Conservation (phyloP, 2,888 invertebrate species). For the Ommatoiulus sabulosus region DNA sequence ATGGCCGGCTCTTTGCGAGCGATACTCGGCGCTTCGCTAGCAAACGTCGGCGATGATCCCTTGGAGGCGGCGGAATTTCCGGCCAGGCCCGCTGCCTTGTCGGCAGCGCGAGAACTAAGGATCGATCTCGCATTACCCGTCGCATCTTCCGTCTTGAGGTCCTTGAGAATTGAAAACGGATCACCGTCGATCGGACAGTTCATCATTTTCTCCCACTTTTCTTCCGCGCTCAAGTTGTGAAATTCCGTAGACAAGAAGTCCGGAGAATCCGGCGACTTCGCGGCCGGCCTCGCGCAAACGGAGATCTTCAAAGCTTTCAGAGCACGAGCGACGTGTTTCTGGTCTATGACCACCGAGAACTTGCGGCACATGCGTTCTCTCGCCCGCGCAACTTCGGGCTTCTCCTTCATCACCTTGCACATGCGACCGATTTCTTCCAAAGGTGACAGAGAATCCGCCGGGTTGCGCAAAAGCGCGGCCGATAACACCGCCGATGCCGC, state of each 20-base stretch:
- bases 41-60: neutral
- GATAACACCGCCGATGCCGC: neutral
- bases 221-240: constrained; percentile 3
- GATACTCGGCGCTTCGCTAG: neutral
- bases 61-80: neutral
- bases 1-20: neutral
- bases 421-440: neutral
- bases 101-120: neutral
- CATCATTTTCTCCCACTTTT: constrained; percentile 26
- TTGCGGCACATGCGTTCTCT: neutral
- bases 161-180: neutral
- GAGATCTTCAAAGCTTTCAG: neutral
- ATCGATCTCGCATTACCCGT: neutral
- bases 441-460: neutral
- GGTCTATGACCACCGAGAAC: constrained; percentile 12
- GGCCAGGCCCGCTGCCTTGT: neutral
- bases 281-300: neutral
- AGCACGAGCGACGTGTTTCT: neutral
- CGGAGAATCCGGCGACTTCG: neutral
- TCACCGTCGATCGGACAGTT: neutral
- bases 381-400: no score
- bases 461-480: neutral
- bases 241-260: neutral
- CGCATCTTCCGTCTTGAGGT: neutral
- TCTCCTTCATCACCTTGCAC: neutral